Evolutionary conservation across 2,888 invertebrate genomes (phyloP), one percentile per base, ranked within the genome.

Genomic region (Chaitophorus viminalis): DNA sequence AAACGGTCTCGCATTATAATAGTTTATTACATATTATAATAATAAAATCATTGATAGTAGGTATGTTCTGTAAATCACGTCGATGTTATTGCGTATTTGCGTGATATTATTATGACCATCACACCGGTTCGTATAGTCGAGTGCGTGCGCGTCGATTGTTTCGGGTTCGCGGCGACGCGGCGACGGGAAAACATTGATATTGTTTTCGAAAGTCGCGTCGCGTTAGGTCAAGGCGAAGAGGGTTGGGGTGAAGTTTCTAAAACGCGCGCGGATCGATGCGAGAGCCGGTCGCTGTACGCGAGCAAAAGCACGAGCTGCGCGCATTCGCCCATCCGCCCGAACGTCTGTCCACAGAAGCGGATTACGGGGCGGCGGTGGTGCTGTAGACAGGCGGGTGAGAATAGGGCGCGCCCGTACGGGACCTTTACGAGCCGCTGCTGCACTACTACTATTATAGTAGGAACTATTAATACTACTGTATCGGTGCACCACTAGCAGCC

Each of bases 191-290:
- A 60, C 11, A 46, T 14, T 11, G 0, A 46, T 46, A 46, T 14
- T 14, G 46, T 46, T 14, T 46, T 46, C n/a, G 46, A 60, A 68
- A 29, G 25, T n/a, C 29, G 68, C n/a, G 25, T 11, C 29, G n/a
- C n/a, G n/a, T 68, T 29, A n/a, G 68, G 68, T 68, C 68, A 68
- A 68, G 68, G 68, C 25, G 25, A n/a, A 29, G 68, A 68, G 68
- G 68, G 29, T 29, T n/a, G 68, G 68, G 65, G n/a, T 29, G 68
- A 29, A 68, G 29, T 68, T 29, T 68, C 68, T 68, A 9, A 14
- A 68, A 68, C 68, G 65, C 9, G 65, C n/a, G 68, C 68, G 29
- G 68, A 68, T 68, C 68, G 68, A 68, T 68, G 68, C n/a, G n/a
- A 29, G 68, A 29, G 29, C n/a, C 68, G 25, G 68, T 68, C 68